A percentile compares a stretch with the other conserved stretches of the same genome.
phyloP scores from a whole-genome alignment of 1,140 invertebrate genomes.

The Nixonia krombeini region DNA sequence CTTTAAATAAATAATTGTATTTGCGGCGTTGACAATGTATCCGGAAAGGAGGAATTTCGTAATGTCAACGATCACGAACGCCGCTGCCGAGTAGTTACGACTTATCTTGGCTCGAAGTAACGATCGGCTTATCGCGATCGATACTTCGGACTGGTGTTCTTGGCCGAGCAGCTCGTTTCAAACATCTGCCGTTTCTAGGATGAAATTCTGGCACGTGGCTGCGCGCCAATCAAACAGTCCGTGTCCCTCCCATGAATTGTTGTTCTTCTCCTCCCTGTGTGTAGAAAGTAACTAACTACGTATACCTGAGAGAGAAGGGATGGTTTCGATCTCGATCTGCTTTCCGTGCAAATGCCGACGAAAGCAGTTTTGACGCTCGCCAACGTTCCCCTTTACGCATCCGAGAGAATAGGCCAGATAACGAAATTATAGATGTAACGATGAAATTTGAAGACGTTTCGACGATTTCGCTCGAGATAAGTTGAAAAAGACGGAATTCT shows the following conservation, averaged over 20 bases:
- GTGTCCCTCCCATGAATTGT: conserved; percentile 33
- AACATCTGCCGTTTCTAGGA: conserved; percentile 68
- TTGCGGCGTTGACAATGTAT: too few relatives aligned
- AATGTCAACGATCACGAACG: conserved; percentile 1
- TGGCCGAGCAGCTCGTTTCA: conserved; percentile 54
- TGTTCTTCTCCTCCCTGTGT: conserved; percentile 12
- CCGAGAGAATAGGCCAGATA: conserved; percentile 8
- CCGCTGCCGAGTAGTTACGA: conserved; percentile 18
- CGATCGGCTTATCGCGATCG: conserved; percentile 67
- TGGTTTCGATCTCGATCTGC: conserved; percentile 30
- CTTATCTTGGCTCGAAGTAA: conserved; percentile 38
- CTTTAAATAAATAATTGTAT: too few relatives aligned
- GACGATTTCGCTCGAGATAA: conserved; percentile 12
- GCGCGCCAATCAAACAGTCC: conserved; percentile 54
- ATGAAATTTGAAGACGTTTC: conserved; percentile 9
- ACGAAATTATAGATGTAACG: conserved; percentile 10
- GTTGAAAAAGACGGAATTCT: conserved; percentile 4
- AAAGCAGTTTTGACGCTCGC: conserved; percentile 25
- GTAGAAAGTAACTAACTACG: conserved; percentile 23
- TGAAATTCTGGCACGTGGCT: conserved; percentile 62
- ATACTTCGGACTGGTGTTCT: conserved; percentile 56
- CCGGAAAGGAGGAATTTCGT: neutral
- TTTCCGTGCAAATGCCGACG: conserved; percentile 28
- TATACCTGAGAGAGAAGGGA: conserved; percentile 35
- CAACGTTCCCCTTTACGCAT: conserved; percentile 2